Conservation (phyloP, 2,888 invertebrate species). For the Rutpela maculata region DNA sequence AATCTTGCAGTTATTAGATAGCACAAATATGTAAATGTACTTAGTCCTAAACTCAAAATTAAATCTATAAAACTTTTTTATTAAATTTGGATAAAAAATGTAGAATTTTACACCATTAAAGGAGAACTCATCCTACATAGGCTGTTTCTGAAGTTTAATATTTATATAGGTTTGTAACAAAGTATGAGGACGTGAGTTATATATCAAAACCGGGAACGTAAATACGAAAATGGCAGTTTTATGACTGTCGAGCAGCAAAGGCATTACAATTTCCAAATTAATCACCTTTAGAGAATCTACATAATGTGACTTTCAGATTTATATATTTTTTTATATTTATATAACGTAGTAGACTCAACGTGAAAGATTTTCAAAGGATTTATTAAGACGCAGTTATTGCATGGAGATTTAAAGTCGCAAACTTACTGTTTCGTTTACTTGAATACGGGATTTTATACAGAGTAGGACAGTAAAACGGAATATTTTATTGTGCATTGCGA, state of each 20-base stretch:
- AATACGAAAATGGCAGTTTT: conserved; percentile 37
- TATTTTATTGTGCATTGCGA: too few relatives aligned
- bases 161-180: conserved; percentile 26
- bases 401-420: background rate
- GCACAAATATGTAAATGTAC: conserved; percentile 30
- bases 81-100: conserved; percentile 30
- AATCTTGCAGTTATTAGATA: background rate
- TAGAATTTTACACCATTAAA: conserved; percentile 1
- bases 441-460: background rate
- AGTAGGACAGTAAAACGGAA: too few relatives aligned
- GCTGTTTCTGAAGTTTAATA: conserved; percentile 19
- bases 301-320: background rate
- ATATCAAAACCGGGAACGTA: conserved; percentile 30
- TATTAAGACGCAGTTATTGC: background rate
- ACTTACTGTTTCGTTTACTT: background rate
- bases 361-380: background rate
- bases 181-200: conserved; percentile 22
- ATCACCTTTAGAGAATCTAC: conserved; percentile 20
- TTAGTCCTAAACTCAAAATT: conserved; percentile 12
- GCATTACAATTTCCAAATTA: conserved; percentile 38
- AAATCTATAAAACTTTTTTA: conserved; percentile 39
- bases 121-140: background rate
- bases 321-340: conserved; percentile 28
- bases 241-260: conserved; percentile 18
- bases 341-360: background rate